Evolutionary conservation across 2,113 vertebrate genomes (phyloP), one percentile per base, ranked within the genome.

Genomic region (Oncorhynchus nerka): DNA sequence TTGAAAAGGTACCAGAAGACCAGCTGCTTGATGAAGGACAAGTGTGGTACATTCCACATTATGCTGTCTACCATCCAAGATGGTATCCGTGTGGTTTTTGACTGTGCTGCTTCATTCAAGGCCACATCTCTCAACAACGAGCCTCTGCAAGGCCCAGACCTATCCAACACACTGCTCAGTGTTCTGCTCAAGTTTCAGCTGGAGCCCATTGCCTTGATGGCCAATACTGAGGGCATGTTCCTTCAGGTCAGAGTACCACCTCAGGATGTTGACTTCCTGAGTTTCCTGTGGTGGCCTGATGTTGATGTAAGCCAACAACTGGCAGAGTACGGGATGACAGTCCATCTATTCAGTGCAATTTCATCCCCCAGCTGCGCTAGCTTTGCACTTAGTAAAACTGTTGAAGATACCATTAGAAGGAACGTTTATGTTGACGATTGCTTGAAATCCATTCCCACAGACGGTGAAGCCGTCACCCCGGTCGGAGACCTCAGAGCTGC

Each of bases 271-370:
- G 68, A 84, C 20, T 24, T 71, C 19, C 9, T 81, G 4, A 39
- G 62, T 5, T 78, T 86, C 30, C 32, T 77, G 5, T 84, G 74
- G 74, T 83, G 72, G 82, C 72, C 66, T n/a, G 24, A 73, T 5
- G 75, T 62, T 4, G 30, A 80, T n/a, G 26, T 28, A 7, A 68
- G 8, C 26, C 11, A 77, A 5, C 3, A 48, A 3, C n/a, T 48
- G 62, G n/a, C 13, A 9, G 81, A 80, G 1, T 71, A 80, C 61
- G 16, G 70, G 0, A 86, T 83, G 78, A 3, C 30, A 2, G 75
- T 78, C 8, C 78, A 83, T 28, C 8, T 81, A 1, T 83, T 83
- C 39, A 57, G 75, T 3, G 81, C 74, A 1, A 66, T 73, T 3
- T 84, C 68, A 4, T 85, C 68, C 9, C 76, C 67, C 34, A 76